Percentiles rank a stretch among this genome's conserved stretches.
Evolutionary conservation across 2,888 invertebrate species (phyloP).

Genomic region (Argyresthia goedartella): DNA sequence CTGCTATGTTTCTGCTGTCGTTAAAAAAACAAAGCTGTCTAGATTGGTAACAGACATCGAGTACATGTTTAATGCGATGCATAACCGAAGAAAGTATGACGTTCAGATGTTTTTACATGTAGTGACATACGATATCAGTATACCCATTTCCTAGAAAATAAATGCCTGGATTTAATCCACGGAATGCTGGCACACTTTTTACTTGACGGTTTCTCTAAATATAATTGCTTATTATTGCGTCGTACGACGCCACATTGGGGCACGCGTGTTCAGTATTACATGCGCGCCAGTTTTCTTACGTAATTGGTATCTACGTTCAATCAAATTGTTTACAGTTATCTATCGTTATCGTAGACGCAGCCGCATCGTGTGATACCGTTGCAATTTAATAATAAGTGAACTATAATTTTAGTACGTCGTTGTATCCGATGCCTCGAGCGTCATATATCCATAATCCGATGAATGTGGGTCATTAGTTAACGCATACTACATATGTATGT

Average conservation of each 20-base stretch:
- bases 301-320: background rate
- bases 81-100: too few species aligned
- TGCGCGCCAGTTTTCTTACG: conserved; percentile 1
- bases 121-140: too few species aligned
- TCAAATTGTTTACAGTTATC: background rate
- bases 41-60: too few species aligned
- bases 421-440: conserved; percentile 5
- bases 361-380: background rate
- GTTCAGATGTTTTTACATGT: too few species aligned
- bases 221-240: conserved; percentile 32
- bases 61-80: too few species aligned
- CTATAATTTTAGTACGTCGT: conserved; percentile 18
- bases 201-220: conserved; percentile 36
- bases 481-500: conserved; percentile 11
- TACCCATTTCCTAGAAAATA: background rate
- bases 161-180: conserved; percentile 23
- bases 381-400: background rate
- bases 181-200: conserved; percentile 34
- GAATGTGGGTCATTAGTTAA: conserved; percentile 33
- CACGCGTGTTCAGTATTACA: conserved; percentile 22
- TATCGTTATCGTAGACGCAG: background rate
- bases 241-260: conserved; percentile 25
- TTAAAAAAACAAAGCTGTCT: too few species aligned
- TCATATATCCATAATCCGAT: conserved; percentile 20
- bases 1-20: too few species aligned